These are phyloP conservation scores for Epicauta chinensis DNA, from an alignment of 1,140 invertebrate species.

Conservation along the genomic window DNA sequence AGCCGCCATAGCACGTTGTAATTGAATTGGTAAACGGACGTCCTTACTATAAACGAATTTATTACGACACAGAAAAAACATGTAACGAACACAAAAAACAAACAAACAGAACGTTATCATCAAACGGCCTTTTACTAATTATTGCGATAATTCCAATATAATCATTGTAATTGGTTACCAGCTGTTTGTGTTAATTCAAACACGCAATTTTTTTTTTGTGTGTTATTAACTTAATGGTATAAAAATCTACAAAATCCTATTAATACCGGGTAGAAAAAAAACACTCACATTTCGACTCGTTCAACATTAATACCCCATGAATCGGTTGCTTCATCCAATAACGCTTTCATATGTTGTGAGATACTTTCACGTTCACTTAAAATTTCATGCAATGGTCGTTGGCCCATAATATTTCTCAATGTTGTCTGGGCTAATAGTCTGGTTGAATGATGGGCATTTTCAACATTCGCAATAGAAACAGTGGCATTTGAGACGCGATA, in stretches of 20 bases:
- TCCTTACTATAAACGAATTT: conserved; percentile 67
- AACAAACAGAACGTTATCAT: too few relatives aligned
- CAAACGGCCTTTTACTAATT: too few relatives aligned
- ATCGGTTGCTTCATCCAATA: conserved; percentile 88
- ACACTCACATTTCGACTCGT: conserved; percentile 87
- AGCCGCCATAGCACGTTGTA: conserved; percentile 87
- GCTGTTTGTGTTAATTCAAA: too few relatives aligned
- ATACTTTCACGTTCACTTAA: conserved; percentile 91
- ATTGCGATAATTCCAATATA: too few relatives aligned
- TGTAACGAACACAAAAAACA: too few relatives aligned
- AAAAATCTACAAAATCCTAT: too few relatives aligned
- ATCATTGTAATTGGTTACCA: too few relatives aligned
- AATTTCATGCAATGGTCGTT: conserved; percentile 90
- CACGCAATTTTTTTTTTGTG: too few relatives aligned
- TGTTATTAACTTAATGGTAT: too few relatives aligned
- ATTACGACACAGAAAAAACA: background rate
- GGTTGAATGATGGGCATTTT: conserved; percentile 91
- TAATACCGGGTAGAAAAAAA: background rate
- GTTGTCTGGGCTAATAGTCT: conserved; percentile 84
- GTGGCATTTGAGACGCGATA: conserved; percentile 93
- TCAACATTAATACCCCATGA: conserved; percentile 97
- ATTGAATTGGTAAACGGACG: conserved; percentile 78
- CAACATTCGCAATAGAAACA: conserved; percentile 93
- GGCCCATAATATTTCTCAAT: conserved; percentile 92
- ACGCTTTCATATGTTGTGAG: conserved; percentile 77